Conservation (phyloP, 1,140 invertebrate species). For the Semibalanus balanoides region DNA sequence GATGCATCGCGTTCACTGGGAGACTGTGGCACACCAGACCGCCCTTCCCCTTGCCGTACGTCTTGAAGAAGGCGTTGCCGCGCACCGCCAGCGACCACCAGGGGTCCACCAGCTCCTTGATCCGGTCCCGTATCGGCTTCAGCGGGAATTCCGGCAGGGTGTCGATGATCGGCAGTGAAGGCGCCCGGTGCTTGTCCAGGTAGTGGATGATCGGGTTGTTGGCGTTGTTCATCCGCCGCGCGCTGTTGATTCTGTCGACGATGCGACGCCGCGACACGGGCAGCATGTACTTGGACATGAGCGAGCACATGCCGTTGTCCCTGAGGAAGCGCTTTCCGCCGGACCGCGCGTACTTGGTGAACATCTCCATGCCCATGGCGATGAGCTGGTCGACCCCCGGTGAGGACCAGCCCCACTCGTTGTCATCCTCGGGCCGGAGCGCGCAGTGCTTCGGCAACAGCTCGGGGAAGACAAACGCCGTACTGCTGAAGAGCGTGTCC, state of each 20-base stretch:
- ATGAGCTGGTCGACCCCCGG: background rate
- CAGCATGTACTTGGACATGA: background rate
- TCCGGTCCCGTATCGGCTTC: background rate
- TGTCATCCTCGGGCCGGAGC: background rate
- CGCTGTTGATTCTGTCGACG: background rate
- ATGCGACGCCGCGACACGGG: background rate
- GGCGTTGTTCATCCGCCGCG: background rate
- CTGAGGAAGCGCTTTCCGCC: background rate
- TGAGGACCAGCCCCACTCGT: background rate
- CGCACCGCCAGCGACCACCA: background rate
- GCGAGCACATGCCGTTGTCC: background rate
- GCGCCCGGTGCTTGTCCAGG: background rate
- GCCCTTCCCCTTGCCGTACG: background rate
- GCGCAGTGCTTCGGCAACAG: background rate
- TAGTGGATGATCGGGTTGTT: background rate
- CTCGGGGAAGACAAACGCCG: background rate
- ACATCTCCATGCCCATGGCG: background rate
- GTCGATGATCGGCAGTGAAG: background rate
- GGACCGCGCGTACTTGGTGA: background rate
- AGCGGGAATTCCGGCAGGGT: background rate
- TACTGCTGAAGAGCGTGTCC: background rate
- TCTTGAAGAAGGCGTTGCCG: background rate
- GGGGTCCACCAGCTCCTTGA: background rate
- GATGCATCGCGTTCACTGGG: too few species aligned
- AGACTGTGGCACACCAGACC: background rate